Evolutionary conservation across 2,113 vertebrate genomes (phyloP).

Genomic region (Amphilophus citrinellus): DNA sequence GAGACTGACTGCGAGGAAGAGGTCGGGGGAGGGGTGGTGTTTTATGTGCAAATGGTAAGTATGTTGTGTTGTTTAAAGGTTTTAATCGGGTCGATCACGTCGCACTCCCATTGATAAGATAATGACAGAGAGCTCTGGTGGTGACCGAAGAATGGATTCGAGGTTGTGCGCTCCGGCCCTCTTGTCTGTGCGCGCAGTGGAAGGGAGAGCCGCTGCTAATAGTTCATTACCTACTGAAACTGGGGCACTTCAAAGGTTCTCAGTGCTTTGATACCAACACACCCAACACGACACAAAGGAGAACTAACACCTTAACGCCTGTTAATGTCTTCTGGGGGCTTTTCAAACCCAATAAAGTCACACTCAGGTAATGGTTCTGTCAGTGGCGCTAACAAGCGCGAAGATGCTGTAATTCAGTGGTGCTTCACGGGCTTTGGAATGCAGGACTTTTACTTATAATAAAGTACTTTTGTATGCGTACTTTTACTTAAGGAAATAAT

Average conservation of each 20-base stretch:
- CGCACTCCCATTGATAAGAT: constrained; percentile 17
- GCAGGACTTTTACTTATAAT: not conserved
- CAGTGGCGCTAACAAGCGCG: not conserved
- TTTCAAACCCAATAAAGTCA: not conserved
- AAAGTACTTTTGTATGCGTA: not conserved
- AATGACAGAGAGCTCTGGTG: constrained; percentile 1
- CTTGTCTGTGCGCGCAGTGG: not conserved
- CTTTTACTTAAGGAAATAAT: not conserved
- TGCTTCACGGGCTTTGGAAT: not conserved
- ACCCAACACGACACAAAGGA: not conserved
- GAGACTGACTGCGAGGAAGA: not conserved
- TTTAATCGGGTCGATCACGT: constrained; percentile 17
- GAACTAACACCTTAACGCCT: not conserved
- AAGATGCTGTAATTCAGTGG: not conserved
- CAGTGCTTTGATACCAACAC: constrained; percentile 8
- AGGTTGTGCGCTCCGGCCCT: not conserved
- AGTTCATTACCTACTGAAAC: constrained; percentile 17
- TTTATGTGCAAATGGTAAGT: constrained; percentile 42
- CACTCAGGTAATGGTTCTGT: not conserved
- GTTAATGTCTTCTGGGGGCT: constrained; percentile 4
- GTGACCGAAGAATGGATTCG: not conserved
- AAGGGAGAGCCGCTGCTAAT: not conserved
- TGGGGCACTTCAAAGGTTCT: constrained; percentile 35
- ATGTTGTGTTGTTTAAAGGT: constrained; percentile 5
- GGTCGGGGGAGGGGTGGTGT: not conserved